A percentile compares a stretch with the other conserved stretches of the same genome.
Conservation (phyloP, 2,113 vertebrate species). For the Miniopterus natalensis region DNA sequence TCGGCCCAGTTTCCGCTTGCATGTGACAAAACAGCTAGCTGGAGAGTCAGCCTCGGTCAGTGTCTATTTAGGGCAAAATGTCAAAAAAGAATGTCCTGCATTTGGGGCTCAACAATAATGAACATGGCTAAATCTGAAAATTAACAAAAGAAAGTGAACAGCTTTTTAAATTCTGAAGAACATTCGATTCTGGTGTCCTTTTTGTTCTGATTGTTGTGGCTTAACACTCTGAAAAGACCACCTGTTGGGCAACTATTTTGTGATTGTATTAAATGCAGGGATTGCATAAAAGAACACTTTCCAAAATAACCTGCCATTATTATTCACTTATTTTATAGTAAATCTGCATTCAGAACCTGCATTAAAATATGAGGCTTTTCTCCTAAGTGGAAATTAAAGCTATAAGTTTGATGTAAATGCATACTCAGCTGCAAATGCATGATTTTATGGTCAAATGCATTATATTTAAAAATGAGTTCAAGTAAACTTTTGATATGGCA, state of each 20-base stretch:
- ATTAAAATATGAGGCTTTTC: slow-evolving; percentile 87
- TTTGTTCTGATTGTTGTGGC: slow-evolving; percentile 96
- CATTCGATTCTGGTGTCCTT: slow-evolving; percentile 99
- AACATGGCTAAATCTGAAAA: slow-evolving; percentile 98
- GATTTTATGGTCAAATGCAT: slow-evolving; percentile 87
- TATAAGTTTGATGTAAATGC: slow-evolving; percentile 86
- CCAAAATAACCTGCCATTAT: slow-evolving; percentile 92
- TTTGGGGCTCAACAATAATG: slow-evolving; percentile 97
- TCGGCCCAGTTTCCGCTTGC: slow-evolving; percentile 94
- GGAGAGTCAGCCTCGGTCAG: slow-evolving; percentile 99
- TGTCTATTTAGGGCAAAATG: slow-evolving; percentile 99
- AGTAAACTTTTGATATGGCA: slow-evolving; percentile 86
- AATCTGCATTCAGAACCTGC: slow-evolving; percentile 91
- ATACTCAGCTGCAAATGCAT: slow-evolving; percentile 83
- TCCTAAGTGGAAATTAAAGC: slow-evolving; percentile 88
- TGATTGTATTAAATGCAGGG: slow-evolving; percentile 96
- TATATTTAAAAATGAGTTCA: slow-evolving; percentile 87
- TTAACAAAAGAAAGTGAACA: slow-evolving; percentile 99
- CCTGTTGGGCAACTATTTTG: slow-evolving; percentile 98
- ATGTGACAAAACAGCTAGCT: slow-evolving; percentile 95
- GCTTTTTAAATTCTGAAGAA: slow-evolving; percentile 99
- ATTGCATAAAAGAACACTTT: slow-evolving; percentile 92
- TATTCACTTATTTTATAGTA: slow-evolving; percentile 93
- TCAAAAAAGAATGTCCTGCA: slow-evolving; percentile 99
- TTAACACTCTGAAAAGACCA: slow-evolving; percentile 98